Conservation (phyloP, 1,140 invertebrate genomes). For the Drosophila murphyi region DNA sequence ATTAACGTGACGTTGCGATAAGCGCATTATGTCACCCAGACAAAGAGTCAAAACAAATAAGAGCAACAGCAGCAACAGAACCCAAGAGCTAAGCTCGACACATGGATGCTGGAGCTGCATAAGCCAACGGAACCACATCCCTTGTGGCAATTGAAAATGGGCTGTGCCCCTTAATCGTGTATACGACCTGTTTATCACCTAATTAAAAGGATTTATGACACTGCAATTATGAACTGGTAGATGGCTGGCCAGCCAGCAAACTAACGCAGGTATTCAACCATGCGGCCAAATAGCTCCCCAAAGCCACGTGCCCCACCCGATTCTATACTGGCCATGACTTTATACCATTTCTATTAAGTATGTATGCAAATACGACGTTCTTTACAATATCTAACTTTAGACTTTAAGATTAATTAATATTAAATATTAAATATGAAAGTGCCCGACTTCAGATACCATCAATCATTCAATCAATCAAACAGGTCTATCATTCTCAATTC, state of each 20-base stretch:
- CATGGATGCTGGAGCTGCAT: background rate
- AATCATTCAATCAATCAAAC: no score
- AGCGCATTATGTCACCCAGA: constrained; percentile 26
- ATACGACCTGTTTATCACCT: constrained; percentile 65
- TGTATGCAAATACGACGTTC: no score
- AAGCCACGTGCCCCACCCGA: background rate
- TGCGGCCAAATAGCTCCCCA: no score
- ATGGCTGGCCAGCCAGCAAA: background rate
- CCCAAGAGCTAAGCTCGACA: no score
- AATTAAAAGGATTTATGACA: constrained; percentile 71
- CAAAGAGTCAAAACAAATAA: no score
- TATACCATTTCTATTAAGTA: no score
- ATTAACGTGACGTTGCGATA: constrained; percentile 16
- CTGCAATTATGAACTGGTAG: constrained; percentile 39
- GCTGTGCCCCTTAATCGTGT: constrained; percentile 34
- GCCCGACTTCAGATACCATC: no score
- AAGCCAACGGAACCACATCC: background rate
- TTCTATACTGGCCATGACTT: no score
- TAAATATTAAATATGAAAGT: no score
- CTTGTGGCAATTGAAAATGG: constrained; percentile 31
- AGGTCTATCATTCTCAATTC: no score
- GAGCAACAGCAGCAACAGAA: constrained; percentile 3
- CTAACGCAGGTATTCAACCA: background rate
- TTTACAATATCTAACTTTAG: no score
- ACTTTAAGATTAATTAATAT: no score